Percentiles rank a stretch among this genome's conserved stretches.
Conservation (phyloP, 2,888 invertebrate genomes). For the Pilophorus perplexus region DNA sequence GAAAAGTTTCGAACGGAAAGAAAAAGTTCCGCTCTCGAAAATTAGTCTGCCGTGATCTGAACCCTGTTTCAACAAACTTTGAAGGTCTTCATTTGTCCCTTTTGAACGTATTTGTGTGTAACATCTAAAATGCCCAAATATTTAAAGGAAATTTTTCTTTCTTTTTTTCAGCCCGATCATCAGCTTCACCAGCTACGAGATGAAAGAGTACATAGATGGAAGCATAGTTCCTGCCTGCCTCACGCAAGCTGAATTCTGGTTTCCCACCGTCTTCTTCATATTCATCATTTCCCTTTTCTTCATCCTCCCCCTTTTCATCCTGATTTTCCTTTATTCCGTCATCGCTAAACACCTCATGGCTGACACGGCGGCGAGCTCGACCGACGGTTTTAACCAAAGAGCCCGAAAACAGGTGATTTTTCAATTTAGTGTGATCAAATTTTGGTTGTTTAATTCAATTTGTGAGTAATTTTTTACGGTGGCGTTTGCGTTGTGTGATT, state of each 20-base stretch:
- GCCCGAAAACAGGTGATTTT: conserved; percentile 68
- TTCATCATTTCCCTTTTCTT: conserved; percentile 74
- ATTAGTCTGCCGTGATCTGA: no score
- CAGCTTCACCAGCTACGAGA: conserved; percentile 68
- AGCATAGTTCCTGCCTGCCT: conserved; percentile 64
- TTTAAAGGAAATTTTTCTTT: no score
- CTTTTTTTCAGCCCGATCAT: conserved; percentile 60
- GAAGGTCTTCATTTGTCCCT: no score
- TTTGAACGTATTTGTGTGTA: no score
- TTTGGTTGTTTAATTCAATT: no score
- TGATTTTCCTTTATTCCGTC: conserved; percentile 75
- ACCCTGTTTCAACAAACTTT: no score
- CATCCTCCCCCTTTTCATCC: conserved; percentile 72
- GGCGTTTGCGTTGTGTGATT: no score
- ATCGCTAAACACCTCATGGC: conserved; percentile 80
- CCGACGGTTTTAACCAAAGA: conserved; percentile 62
- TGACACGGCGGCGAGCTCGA: conserved; percentile 53
- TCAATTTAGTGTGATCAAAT: no score
- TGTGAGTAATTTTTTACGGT: no score
- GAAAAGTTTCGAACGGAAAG: no score
- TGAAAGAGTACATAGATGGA: conserved; percentile 67
- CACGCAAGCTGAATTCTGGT: conserved; percentile 71
- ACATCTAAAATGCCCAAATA: no score
- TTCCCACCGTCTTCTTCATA: conserved; percentile 77
- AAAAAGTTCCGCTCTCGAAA: no score